Evolutionary conservation across 2,797 vertebrate species (phyloP).

Genomic region (Diplodus sargus): DNA sequence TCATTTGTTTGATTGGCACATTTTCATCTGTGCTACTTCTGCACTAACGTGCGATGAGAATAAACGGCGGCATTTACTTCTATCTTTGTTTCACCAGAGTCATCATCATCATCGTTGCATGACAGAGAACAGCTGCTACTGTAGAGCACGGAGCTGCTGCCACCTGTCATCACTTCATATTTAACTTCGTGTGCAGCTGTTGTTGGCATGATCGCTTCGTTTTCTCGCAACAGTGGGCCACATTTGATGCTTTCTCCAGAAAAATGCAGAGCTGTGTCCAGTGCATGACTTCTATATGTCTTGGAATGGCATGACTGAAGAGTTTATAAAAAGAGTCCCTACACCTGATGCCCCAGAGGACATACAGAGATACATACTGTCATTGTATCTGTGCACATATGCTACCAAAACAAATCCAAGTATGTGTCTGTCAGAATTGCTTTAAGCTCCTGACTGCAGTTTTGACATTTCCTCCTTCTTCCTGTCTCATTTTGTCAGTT

Average conservation of each 20-base stretch:
- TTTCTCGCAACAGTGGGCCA: background rate
- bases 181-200: background rate
- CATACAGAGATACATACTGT: background rate
- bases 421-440: background rate
- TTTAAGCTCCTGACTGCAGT: constrained; percentile 2
- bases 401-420: background rate
- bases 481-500: background rate
- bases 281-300: constrained; percentile 3
- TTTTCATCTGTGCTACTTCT: background rate
- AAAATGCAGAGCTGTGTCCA: background rate
- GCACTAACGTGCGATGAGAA: background rate
- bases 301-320: constrained; percentile 23
- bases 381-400: background rate
- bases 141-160: background rate
- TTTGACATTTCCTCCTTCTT: constrained; percentile 6
- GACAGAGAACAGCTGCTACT: background rate
- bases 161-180: background rate
- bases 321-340: constrained; percentile 13
- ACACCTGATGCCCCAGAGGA: background rate
- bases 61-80: background rate
- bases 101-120: no score
- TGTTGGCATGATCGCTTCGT: background rate
- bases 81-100: background rate
- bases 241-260: constrained; percentile 15
- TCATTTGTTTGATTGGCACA: background rate